Base-by-base conservation (phyloP, 2,113 vertebrate genomes). In the Brachypteracias leptosomus region DNA sequence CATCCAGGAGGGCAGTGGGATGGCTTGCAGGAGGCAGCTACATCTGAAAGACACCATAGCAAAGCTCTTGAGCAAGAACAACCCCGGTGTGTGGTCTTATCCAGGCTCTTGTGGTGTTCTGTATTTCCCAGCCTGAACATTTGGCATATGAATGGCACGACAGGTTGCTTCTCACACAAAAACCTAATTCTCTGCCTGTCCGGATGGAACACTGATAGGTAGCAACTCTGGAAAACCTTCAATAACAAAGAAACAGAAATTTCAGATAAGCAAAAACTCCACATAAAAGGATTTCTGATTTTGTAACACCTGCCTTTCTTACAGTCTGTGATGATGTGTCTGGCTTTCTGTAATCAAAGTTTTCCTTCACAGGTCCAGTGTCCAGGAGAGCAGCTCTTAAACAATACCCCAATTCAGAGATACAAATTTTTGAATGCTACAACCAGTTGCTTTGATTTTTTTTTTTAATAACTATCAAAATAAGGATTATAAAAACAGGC, bases 31-130 rank as follows among this genome's bases (percentile, higher is more conserved):
- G 18, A 25, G 10, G 14, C 33, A 65, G 36, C 28, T 44, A 5
- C 44, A 9, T 16, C 1, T 4, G 47, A 68, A 66, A 36, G 38
- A 42, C 61, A 36, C 3, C 0, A 2, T 25, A 47, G 33, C 0
- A 3, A 63, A 78, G 21, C 3, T 24, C 3, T 1, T 3, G 2
- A 38, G 18, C 4, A 67, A 51, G 47, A 75, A 7, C 9, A 42
- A 20, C 18, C 44, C 35, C 7, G 3, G 29, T 3, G 9, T 11
- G 8, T 3, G n/a, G 24, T 26, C 26, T 11, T 9, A 46, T 14
- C 44, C 33, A 26, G 35, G 62, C 18, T 78, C 28, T 19, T 49
- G 59, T 52, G 25, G 1, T 0, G 1, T 71, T 61, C 17, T 85
- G 42, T 0, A 0, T 38, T 84, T 67, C 49, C 16, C 38, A 57